Evolutionary conservation across 2,888 invertebrate genomes (phyloP), one percentile per base, ranked within the genome.

Genomic region (Prosopocoilus inquinatus): DNA sequence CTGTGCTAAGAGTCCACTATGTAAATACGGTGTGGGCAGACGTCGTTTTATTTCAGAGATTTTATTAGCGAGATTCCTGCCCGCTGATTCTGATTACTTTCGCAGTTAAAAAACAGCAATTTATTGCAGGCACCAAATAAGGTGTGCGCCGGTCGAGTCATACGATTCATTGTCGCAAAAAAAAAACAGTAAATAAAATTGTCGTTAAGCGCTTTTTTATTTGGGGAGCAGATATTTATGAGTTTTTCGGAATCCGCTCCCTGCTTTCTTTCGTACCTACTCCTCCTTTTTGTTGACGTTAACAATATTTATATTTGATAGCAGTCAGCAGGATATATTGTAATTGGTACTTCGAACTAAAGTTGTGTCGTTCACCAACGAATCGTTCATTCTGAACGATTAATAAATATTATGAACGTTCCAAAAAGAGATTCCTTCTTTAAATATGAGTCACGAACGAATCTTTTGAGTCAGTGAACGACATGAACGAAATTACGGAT

Each of bases 11-110:
- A 47, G 47, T 47, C 12, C 12, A 47, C 47, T 47, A 47, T 47
- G 47, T 47, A 47, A 47, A 47, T 47, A 47, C 35, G 47, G 47
- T 16, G 47, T 47, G 47, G 47, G 47, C 47, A 47, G 47, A 11
- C 15, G 16, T 41, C 41, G 41, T 65, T 63, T 62, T 63, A 61
- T 64, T 62, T 61, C 58, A 57, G 41, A 56, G 62, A 67, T 67
- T 67, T 66, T 64, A 67, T 65, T 67, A 62, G 60, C 61, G 56
- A 57, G 63, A 66, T 63, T 64, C 64, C 58, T 64, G 61, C 64
- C 66, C 64, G 67, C 64, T 65, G 67, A 63, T 67, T 65, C 61
- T 64, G 66, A 66, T 67, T 67, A 67, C 64, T 67, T 67, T 66
- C 61, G 59, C 65, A 46, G 62, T 64, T 61, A 66, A 66, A 66